Base-by-base conservation (phyloP, 1,140 invertebrate species). In the Drosophila mojavensis region DNA sequence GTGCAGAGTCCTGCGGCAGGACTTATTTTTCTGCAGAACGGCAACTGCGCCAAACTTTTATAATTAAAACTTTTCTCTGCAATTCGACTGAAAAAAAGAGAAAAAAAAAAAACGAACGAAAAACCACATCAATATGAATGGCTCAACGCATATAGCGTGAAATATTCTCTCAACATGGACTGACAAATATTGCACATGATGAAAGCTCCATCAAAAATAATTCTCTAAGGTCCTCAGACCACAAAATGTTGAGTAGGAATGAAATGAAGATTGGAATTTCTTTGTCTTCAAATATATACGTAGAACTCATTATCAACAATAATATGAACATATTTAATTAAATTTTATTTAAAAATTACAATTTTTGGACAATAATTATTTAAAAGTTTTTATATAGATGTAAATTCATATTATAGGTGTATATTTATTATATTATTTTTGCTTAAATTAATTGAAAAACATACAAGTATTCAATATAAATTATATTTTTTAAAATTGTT, bases 51-150 rank as follows among this genome's bases (percentile, higher is more conserved):
- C 56, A 69, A 83, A 83, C 81, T 83, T 83, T 83, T 83, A 77
- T 83, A 83, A 83, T 83, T 83, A 83, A 83, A 83, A 83, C 81
- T 83, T 83, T 83, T 77, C 43, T 33, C 81, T 64, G 79, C 36
- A 68, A 78, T 76, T 50, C 56, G 72, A 30, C n/a, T 47, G 24
- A 15, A 67, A 50, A 50, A 76, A 39, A 26, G 51, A 75, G 17
- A 30, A 63, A 43, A 24, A 73, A n/a, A 50, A 47, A 20, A 43
- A 3, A 39, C 1, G 10, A 39, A 11, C 10, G 11, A 39, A 39
- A 11, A 39, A 13, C 36, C 36, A 39, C 24, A 65, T 82, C 64
- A 43, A 79, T 81, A 79, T 82, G 79, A 81, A 66, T 79, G 67
- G 51, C 50, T 53, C 20, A 33, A 26, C 13, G 63, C 17, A 56